Conservation (phyloP, 2,797 vertebrate genomes). For the Pseudochromis fuscus region DNA sequence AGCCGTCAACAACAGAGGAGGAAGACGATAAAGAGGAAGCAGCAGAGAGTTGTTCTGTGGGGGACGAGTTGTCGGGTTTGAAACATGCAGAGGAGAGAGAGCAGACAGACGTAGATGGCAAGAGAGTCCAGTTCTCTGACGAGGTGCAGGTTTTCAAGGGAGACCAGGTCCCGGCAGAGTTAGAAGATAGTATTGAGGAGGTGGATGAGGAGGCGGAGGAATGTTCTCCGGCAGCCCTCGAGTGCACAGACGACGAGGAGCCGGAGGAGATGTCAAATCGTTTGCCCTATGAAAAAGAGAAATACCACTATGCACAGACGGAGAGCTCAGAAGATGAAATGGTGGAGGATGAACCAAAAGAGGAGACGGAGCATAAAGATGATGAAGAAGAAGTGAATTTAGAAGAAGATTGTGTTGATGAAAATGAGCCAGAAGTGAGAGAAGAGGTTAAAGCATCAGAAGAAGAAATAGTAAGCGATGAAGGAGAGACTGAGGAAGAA, state of each 20-base stretch:
- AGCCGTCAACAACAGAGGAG: not conserved
- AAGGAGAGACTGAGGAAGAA: not conserved
- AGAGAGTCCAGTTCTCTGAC: conserved; percentile 59
- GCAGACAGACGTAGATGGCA: conserved; percentile 33
- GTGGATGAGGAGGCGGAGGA: conserved; percentile 35
- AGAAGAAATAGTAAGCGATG: not conserved
- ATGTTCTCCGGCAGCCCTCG: not conserved
- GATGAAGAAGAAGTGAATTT: conserved; percentile 17
- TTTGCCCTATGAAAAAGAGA: conserved; percentile 47
- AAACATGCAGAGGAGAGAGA: not conserved
- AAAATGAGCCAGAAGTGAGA: conserved; percentile 6
- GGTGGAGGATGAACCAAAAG: not conserved
- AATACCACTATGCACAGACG: conserved; percentile 15
- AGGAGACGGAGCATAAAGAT: conserved; percentile 7
- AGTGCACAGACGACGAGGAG: not conserved
- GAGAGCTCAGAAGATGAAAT: conserved; percentile 52
- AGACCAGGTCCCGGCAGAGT: conserved; percentile 11
- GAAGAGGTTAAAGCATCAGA: not conserved
- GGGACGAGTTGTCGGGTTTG: conserved; percentile 6
- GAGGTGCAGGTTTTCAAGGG: conserved; percentile 54
- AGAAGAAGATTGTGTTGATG: not conserved
- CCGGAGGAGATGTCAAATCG: not conserved
- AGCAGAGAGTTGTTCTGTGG: not conserved
- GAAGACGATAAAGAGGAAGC: not conserved
- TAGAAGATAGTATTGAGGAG: conserved; percentile 31